A percentile compares a stretch with the other conserved stretches of the same genome.
Evolutionary conservation across 2,888 invertebrate genomes (phyloP).

Genomic region (Nymphalis c-album): DNA sequence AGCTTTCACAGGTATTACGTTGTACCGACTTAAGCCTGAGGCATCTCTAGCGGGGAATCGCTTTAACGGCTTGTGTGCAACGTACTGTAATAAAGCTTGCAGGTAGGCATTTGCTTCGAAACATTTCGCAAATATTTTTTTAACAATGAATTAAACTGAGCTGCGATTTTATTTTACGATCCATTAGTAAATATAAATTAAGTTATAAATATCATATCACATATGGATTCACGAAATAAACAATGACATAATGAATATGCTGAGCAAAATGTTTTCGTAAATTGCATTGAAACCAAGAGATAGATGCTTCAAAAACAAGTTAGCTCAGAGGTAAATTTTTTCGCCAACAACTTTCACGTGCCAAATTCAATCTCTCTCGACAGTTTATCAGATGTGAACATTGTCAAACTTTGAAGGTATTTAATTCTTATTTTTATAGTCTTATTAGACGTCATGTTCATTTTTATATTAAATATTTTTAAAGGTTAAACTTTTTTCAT

Average conservation of each 20-base stretch:
- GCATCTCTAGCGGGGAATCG: slow-evolving; percentile 28
- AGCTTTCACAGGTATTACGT: slow-evolving; percentile 35
- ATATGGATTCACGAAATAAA: neutral
- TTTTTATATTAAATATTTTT: too few species aligned
- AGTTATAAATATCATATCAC: too few species aligned
- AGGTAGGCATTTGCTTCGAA: slow-evolving; percentile 20
- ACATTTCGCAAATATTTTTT: slow-evolving; percentile 25
- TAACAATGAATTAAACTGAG: slow-evolving; percentile 13
- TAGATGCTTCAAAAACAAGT: slow-evolving; percentile 47
- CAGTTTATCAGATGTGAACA: slow-evolving; percentile 69
- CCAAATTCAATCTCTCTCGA: slow-evolving; percentile 63
- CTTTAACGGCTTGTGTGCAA: slow-evolving; percentile 38
- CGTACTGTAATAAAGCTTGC: slow-evolving; percentile 22
- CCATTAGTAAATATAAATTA: slow-evolving; percentile 2
- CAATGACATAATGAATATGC: neutral
- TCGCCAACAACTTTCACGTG: slow-evolving; percentile 63
- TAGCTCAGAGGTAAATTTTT: slow-evolving; percentile 46
- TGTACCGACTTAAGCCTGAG: slow-evolving; percentile 22
- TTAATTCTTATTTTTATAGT: slow-evolving; percentile 48
- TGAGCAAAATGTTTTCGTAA: neutral
- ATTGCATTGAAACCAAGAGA: neutral
- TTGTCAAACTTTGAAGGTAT: slow-evolving; percentile 70
- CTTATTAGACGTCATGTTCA: neutral
- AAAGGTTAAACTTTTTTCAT: too few species aligned
- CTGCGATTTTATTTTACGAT: slow-evolving; percentile 17